Percentiles rank a stretch among this genome's conserved stretches.
Conservation (phyloP, 2,888 invertebrate species). For the Parnassius mnemosyne region DNA sequence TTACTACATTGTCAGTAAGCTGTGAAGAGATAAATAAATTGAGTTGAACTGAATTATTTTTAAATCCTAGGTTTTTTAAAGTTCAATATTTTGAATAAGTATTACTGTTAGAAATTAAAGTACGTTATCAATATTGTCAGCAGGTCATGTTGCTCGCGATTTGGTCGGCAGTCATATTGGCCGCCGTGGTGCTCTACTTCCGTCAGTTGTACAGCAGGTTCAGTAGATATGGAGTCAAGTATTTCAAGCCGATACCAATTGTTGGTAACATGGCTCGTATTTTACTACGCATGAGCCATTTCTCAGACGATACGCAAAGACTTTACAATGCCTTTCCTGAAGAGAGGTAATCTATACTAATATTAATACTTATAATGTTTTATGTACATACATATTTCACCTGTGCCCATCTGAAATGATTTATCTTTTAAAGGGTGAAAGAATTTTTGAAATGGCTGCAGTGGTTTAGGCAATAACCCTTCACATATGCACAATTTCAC, state of each 20-base stretch:
- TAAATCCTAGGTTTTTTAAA: no score
- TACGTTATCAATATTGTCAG: background rate
- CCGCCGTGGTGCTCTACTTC: slow-evolving; percentile 39
- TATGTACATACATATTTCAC: no score
- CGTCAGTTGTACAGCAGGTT: slow-evolving; percentile 41
- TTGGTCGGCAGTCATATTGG: background rate
- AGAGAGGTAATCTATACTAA: slow-evolving; percentile 40
- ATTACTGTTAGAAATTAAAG: no score
- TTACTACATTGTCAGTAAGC: no score
- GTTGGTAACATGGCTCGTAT: slow-evolving; percentile 37
- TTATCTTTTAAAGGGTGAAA: no score
- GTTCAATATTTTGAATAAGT: no score
- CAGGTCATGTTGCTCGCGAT: background rate
- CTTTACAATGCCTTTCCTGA: slow-evolving; percentile 40
- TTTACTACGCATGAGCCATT: slow-evolving; percentile 36
- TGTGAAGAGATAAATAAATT: no score
- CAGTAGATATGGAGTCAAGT: slow-evolving; percentile 41
- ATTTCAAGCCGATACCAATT: slow-evolving; percentile 37
- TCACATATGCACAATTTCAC: no score
- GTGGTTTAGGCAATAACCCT: no score
- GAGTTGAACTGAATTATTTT: no score
- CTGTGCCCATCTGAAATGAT: no score
- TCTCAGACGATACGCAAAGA: slow-evolving; percentile 33
- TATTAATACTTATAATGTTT: background rate
- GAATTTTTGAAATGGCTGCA: no score